These are phyloP conservation scores for Sebastiscus tertius DNA, from an alignment of 2,797 vertebrate species.

Conservation along the genomic window DNA sequence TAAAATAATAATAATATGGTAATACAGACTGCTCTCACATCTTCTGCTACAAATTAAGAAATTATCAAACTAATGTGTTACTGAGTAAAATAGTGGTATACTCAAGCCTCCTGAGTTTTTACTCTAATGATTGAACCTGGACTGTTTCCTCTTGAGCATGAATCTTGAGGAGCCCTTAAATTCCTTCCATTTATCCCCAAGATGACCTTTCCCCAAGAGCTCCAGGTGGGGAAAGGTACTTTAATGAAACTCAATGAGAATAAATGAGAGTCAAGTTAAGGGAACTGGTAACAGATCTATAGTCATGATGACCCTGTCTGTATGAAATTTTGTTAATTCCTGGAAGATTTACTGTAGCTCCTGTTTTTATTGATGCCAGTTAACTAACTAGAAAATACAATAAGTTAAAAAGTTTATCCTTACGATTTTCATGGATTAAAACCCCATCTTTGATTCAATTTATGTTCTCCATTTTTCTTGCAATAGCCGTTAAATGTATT, in stretches of 20 bases:
- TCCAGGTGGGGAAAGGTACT: conserved; percentile 6
- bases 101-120: too few relatives aligned
- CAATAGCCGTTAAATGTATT: background rate
- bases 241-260: conserved; percentile 37
- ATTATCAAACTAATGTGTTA: background rate
- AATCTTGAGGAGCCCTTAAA: background rate
- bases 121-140: background rate
- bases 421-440: background rate
- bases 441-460: background rate
- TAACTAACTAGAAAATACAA: background rate
- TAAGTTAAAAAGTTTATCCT: background rate
- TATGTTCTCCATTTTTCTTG: background rate
- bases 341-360: background rate
- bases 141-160: background rate
- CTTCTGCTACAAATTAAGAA: background rate
- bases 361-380: background rate
- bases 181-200: conserved; percentile 13
- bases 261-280: conserved; percentile 20
- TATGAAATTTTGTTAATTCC: background rate
- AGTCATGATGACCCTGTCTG: background rate
- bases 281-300: background rate
- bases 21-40: background rate
- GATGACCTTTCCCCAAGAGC: background rate
- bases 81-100: background rate
- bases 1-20: background rate